These are phyloP conservation scores for Drosophila nigricruria DNA, from an alignment of 2,888 invertebrate species.

Conservation along the genomic window DNA sequence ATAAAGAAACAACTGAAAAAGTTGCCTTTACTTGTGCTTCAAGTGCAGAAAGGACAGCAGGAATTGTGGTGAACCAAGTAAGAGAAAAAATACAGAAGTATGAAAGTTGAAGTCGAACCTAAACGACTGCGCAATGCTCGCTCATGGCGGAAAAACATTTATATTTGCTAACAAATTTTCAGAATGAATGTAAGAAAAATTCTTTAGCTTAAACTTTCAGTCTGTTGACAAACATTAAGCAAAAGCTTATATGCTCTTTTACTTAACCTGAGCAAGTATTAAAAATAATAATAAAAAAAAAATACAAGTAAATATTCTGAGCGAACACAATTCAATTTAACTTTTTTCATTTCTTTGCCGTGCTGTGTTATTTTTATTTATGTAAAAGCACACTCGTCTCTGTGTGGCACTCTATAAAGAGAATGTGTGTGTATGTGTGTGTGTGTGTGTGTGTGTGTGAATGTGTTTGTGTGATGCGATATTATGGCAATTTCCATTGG, in stretches of 20 bases:
- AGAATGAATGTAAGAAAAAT: not conserved
- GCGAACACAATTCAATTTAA: slow-evolving; percentile 80
- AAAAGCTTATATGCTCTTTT: not conserved
- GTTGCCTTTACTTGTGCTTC: slow-evolving; percentile 64
- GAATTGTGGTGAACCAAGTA: slow-evolving; percentile 55
- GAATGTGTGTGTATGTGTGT: slow-evolving; percentile 28
- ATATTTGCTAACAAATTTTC: not conserved
- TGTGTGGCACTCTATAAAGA: slow-evolving; percentile 18
- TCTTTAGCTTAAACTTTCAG: too few species aligned
- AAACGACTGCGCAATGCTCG: not conserved
- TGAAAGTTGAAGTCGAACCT: not conserved
- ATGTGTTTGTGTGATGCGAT: slow-evolving; percentile 62
- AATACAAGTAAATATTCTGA: slow-evolving; percentile 70
- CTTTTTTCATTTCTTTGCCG: slow-evolving; percentile 75
- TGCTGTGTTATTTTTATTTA: slow-evolving; percentile 77
- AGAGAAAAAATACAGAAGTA: slow-evolving; percentile 4
- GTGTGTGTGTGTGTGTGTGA: slow-evolving; percentile 34
- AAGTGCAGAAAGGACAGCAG: slow-evolving; percentile 63
- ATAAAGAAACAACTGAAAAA: slow-evolving; percentile 58
- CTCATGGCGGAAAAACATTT: not conserved
- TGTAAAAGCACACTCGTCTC: slow-evolving; percentile 61
- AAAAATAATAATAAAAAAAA: slow-evolving; percentile 11
- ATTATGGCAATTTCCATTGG: slow-evolving; percentile 77
- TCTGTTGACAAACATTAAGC: not conserved
- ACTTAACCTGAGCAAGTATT: not conserved